Evolutionary conservation across 2,888 invertebrate species (phyloP).

Genomic region (Rhyacophila evoluta): DNA sequence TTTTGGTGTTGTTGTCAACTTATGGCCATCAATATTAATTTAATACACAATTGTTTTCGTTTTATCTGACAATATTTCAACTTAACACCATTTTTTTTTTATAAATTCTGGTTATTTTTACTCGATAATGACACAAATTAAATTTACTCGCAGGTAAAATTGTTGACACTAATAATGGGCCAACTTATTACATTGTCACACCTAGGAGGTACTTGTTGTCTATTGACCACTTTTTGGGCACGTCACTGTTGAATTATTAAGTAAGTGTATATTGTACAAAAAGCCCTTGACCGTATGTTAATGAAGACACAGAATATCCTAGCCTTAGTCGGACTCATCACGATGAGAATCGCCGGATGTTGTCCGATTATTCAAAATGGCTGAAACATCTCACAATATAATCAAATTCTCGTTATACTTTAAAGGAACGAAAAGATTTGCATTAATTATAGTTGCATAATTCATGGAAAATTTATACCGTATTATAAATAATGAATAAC

Average conservation of each 20-base stretch:
- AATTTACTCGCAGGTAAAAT: too few relatives aligned
- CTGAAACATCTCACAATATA: neutral
- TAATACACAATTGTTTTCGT: too few relatives aligned
- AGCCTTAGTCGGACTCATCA: neutral
- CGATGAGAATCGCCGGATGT: constrained; percentile 16
- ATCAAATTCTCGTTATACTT: constrained; percentile 6
- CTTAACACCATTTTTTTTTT: too few relatives aligned
- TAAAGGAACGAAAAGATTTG: constrained; percentile 5
- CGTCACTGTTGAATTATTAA: neutral
- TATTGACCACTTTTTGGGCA: neutral
- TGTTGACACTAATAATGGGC: too few relatives aligned
- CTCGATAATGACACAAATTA: too few relatives aligned
- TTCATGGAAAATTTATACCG: neutral
- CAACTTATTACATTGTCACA: too few relatives aligned
- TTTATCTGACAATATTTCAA: too few relatives aligned
- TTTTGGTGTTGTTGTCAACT: too few relatives aligned
- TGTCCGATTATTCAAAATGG: constrained; percentile 12
- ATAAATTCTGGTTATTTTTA: too few relatives aligned
- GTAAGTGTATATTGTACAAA: neutral
- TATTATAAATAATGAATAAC: neutral
- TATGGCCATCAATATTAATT: too few relatives aligned
- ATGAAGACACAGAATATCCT: neutral
- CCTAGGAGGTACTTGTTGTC: too few relatives aligned
- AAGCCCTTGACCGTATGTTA: constrained; percentile 1
- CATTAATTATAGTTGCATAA: constrained; percentile 9